Evolutionary conservation across 2,888 invertebrate genomes (phyloP), one percentile per base, ranked within the genome.

Genomic region (Lacanobia oleracea): DNA sequence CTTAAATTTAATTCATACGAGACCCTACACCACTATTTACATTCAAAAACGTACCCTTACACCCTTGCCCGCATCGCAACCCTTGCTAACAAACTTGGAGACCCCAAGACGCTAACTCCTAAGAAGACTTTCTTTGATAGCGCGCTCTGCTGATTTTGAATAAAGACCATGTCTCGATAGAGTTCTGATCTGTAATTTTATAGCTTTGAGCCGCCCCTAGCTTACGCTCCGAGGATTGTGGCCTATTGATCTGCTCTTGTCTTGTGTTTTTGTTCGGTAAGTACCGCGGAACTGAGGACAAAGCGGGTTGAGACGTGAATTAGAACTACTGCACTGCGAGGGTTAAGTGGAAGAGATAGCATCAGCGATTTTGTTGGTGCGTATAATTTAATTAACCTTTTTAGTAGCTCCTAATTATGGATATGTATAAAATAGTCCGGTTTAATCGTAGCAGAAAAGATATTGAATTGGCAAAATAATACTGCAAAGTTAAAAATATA

Each of bases 181-280:
- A 94, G 94, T 94, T 94, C 91, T 95, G 95, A 96, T 95, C 95
- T 95, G 95, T 95, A 95, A 96, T 96, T 95, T 95, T 96, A 96
- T 95, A 95, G 94, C 94, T 94, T 93, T 94, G 94, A 94, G 91
- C 87, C 91, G 91, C 92, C 93, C 93, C 90, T 89, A 94, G 93
- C 87, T 81, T 82, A 82, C 86, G 85, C 88, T 88, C 89, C 87
- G 85, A 91, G 91, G 92, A 94, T 93, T 94, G 94, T 90, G 94
- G 94, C 91, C 90, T 94, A 94, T 94, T 91, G 93, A 94, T 93
- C 93, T 88, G 85, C 85, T 87, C 88, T 88, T 89, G 88, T 86
- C 86, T 82, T 69, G 69, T 91, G 92, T 93, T 94, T 94, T 94
- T 93, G 93, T 92, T 91, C 88, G 71, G 79, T 87, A 86, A 84